Conservation (phyloP, 2,888 invertebrate species). For the Phasia obesa region DNA sequence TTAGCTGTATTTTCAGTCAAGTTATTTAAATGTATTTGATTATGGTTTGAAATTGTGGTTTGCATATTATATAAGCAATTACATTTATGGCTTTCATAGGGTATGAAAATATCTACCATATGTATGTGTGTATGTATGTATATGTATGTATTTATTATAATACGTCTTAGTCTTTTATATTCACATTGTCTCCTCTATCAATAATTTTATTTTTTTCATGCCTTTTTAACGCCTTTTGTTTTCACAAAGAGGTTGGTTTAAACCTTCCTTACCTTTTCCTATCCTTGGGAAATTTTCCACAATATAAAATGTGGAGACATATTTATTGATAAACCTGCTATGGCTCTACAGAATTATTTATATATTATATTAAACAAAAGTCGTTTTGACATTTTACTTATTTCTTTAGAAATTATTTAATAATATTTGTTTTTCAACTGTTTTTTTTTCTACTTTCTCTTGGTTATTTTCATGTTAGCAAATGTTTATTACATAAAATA, state of each 20-base stretch:
- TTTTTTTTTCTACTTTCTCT: neutral
- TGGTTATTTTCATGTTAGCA: too few relatives aligned
- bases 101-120: neutral
- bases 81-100: conserved; percentile 72
- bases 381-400: too few relatives aligned
- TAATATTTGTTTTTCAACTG: neutral
- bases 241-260: neutral
- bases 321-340: conserved; percentile 57
- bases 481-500: too few relatives aligned
- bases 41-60: conserved; percentile 70
- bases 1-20: conserved; percentile 39
- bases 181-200: conserved; percentile 1
- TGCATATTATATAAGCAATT: conserved; percentile 81
- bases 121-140: neutral
- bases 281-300: neutral
- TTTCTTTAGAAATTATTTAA: neutral
- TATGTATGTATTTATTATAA: neutral
- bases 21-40: conserved; percentile 64
- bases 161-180: neutral
- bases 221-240: conserved; percentile 55
- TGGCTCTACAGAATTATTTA: neutral
- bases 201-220: conserved; percentile 22
- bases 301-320: conserved; percentile 28
- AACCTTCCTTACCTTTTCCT: neutral
- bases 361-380: too few relatives aligned